Evolutionary conservation across 2,888 invertebrate genomes (phyloP).

Genomic region (Trichopoda pennipes): DNA sequence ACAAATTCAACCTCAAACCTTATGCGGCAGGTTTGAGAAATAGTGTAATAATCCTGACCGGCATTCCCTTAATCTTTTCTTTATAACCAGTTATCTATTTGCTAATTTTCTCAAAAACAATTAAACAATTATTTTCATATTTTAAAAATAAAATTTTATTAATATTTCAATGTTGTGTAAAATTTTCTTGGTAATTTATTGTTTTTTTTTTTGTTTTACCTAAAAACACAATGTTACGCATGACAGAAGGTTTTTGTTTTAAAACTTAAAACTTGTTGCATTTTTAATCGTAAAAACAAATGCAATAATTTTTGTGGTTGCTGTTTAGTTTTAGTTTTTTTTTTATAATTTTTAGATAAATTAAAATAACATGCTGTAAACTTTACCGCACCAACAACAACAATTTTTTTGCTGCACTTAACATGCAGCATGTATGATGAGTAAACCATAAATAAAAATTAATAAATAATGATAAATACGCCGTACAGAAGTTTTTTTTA

Average conservation of each 20-base stretch:
- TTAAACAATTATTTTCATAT: no score
- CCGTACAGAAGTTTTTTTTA: background rate
- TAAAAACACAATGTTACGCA: constrained; percentile 57
- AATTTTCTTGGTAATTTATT: constrained; percentile 22
- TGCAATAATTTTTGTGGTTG: constrained; percentile 55
- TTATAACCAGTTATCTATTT: no score
- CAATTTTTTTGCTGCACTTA: background rate
- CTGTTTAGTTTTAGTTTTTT: constrained; percentile 30
- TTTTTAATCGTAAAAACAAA: constrained; percentile 40
- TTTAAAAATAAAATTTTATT: constrained; percentile 2
- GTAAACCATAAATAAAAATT: constrained; percentile 14
- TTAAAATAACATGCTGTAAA: constrained; percentile 33
- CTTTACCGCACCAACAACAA: constrained; percentile 21
- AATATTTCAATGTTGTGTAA: constrained; percentile 21
- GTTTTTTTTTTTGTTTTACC: background rate
- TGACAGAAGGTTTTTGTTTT: constrained; percentile 65
- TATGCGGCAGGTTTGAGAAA: no score
- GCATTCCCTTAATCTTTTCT: no score
- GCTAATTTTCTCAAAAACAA: no score
- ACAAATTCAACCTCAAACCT: no score
- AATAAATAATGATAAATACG: constrained; percentile 20
- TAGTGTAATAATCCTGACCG: no score
- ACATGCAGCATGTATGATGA: constrained; percentile 44
- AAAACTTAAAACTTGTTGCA: constrained; percentile 32
- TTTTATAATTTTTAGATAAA: background rate